Base-by-base conservation (phyloP, 2,888 invertebrate genomes). In the Rotaria magnacalcarata region DNA sequence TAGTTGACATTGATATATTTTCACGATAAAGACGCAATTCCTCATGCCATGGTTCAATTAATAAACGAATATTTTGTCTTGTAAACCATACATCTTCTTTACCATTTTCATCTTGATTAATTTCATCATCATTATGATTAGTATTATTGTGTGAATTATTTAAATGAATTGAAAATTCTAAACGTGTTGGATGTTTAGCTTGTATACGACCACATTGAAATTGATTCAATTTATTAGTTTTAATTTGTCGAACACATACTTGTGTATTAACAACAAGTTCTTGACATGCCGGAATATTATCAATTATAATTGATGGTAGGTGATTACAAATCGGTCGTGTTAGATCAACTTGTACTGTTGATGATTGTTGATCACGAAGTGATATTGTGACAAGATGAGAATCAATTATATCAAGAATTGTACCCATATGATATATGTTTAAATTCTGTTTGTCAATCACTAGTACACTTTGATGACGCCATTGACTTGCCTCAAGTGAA, bases 31-130 rank as follows among this genome's bases (percentile, higher is more conserved):
- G 47, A 43, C 80, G 43, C n/a, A 80, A 47, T 80, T 80, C 80
- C 47, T 80, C 80, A 47, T 80, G 80, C 80, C 80, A 80, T 80
- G 80, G 80, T 80, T 43, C 80, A 80, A 80, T 47, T 80, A 80
- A 80, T 80, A 80, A 80, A 24, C 80, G 80, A 80, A 80, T 43
- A 80, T 80, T 80, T 80, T 80, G 80, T 80, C 80, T 43, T 43
- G 80, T 80, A 47, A 80, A 80, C 80, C 80, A 80, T 47, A 11
- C 24, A 5, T 80, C 47, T 16, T 67, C 27, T 27, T 67, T 24
- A 67, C 41, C 74, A 21, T 74, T 24, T 60, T 60, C 58, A 27
- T 60, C 58, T 27, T 60, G n/a, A 60, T 60, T 6, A 11, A 67
- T 34, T 34, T 67, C 67, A 67, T 67, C 34, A 19, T 34, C 3